Evolutionary conservation across 35 echinoderm and acorn worm genomes (phyloP), one percentile per base, ranked within the genome.

Genomic region (Patiria miniata): DNA sequence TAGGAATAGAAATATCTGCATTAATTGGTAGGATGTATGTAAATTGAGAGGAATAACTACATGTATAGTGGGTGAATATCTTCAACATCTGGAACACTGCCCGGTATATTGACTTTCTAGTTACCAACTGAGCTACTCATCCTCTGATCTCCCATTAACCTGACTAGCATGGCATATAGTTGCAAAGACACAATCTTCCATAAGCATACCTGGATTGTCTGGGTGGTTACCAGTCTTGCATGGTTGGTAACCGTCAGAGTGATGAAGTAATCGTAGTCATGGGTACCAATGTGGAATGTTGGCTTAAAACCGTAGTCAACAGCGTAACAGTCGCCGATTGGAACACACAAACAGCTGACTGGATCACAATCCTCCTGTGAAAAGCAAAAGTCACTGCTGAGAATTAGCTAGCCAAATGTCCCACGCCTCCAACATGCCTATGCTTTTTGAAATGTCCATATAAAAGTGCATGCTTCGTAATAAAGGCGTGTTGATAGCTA

Each of bases 261-360:
- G 22, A 90, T n/a, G 50, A 26, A 76, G 52, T 83, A 77, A 42
- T 90, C 88, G 36, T 51, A 65, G 33, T 90, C 88, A 83, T 90
- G 88, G 36, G 36, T 42, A 14, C 79, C 80, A 26, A 73, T 16
- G 29, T 36, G 37, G 39, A 83, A 30, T 21, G 61, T 54, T 1
- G 68, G 68, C 15, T 78, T 56, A 29, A 87, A 77, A 5, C 61
- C 33, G 39, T 77, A 87, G 80, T 83, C 53, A 15, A 83, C 53
- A 36, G 61, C 37, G 59, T 90, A 90, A 59, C 88, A 90, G 30
- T 89, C 78, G 5, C 77, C 87, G 21, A 81, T n/a, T 21, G 88
- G 88, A 36, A 90, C 55, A 81, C 88, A 90, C 36, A 81, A 34
- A 53, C 88, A 90, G 26, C 32, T 61, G 8, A 29, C 40, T 17